Evolutionary conservation across 2,888 invertebrate genomes (phyloP).

Genomic region (Pycnomerus fuliginosus): DNA sequence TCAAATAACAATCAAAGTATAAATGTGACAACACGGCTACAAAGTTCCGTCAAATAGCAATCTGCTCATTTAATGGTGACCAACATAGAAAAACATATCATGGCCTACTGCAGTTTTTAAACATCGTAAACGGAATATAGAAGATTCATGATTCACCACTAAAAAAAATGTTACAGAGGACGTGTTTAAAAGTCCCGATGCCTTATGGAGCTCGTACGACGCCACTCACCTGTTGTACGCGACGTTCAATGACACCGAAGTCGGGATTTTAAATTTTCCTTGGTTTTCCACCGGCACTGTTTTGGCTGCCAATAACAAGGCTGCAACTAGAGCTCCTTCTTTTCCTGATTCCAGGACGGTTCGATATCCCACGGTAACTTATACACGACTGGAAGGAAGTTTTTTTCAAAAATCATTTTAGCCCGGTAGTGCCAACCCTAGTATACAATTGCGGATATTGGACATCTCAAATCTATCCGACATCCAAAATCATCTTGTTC

Average conservation of each 20-base stretch:
- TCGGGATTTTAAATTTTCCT: slow-evolving; percentile 76
- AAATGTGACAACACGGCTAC: too few species aligned
- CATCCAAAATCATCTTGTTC: slow-evolving; percentile 66
- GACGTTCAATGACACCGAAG: slow-evolving; percentile 80
- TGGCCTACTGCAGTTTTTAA: too few species aligned
- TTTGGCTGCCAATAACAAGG: slow-evolving; percentile 59
- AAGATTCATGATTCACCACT: too few species aligned
- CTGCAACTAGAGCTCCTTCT: slow-evolving; percentile 52
- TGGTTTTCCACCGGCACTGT: slow-evolving; percentile 74
- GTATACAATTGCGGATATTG: slow-evolving; percentile 78
- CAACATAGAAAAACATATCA: too few species aligned
- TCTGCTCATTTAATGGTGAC: too few species aligned
- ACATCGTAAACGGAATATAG: too few species aligned
- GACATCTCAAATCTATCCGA: slow-evolving; percentile 69
- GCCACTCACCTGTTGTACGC: slow-evolving; percentile 83
- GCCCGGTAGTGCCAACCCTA: slow-evolving; percentile 86
- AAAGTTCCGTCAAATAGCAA: too few species aligned
- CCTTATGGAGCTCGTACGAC: slow-evolving; percentile 84
- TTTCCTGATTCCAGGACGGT: slow-evolving; percentile 80
- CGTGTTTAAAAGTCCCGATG: slow-evolving; percentile 76
- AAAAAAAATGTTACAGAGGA: slow-evolving; percentile 79
- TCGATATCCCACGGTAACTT: slow-evolving; percentile 76
- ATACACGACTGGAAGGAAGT: not conserved
- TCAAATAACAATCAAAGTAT: too few species aligned
- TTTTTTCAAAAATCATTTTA: too few species aligned